phyloP scores from a whole-genome alignment of 2,113 vertebrate species.

The Gymnarchus niloticus region DNA sequence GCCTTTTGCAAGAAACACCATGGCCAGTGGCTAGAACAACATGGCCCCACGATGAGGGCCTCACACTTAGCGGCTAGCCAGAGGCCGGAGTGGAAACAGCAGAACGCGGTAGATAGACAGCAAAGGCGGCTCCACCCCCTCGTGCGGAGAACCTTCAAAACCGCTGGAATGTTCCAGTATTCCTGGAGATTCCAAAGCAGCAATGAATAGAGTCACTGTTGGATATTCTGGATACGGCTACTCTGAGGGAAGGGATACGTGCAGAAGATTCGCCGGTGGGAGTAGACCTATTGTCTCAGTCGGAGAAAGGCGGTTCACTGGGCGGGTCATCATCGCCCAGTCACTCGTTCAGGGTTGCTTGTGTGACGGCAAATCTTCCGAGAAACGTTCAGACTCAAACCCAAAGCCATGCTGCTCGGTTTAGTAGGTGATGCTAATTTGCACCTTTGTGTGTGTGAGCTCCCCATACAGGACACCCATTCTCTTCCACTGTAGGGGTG shows the following conservation, averaged over 20 bases:
- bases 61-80: conserved; percentile 35
- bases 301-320: background rate
- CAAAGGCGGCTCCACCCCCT: conserved; percentile 27
- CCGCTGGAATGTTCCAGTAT: conserved; percentile 38
- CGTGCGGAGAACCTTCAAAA: conserved; percentile 35
- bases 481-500: background rate
- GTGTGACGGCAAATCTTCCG: too few relatives aligned
- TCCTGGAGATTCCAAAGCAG: conserved; percentile 44
- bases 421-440: background rate
- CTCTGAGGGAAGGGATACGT: background rate
- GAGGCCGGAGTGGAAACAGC: conserved; percentile 49
- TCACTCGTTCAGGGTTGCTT: background rate
- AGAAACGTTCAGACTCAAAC: background rate
- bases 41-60: conserved; percentile 36
- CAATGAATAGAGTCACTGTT: conserved; percentile 49
- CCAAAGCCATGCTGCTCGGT: background rate
- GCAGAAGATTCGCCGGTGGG: background rate
- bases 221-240: background rate
- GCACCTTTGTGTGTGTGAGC: too few relatives aligned
- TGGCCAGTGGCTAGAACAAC: conserved; percentile 57
- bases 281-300: background rate
- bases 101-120: conserved; percentile 41
- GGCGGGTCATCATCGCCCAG: too few relatives aligned
- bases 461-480: background rate
- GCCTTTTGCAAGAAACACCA: conserved; percentile 53